A percentile compares a stretch with the other conserved stretches of the same genome.
phyloP scores from a whole-genome alignment of 2,888 invertebrate genomes.

The Standfussiana lucernea region DNA sequence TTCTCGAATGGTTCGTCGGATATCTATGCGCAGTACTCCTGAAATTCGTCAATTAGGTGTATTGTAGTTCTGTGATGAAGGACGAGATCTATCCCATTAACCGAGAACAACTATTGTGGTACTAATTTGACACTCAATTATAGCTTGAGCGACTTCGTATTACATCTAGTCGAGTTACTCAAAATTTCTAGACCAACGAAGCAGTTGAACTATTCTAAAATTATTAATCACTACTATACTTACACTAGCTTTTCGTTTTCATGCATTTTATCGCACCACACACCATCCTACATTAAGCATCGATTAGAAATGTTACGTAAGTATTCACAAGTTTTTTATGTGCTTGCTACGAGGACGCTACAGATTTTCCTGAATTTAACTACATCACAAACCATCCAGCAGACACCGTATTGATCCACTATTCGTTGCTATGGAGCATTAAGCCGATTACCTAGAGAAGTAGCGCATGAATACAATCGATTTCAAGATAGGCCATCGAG shows the following conservation, averaged over 20 bases:
- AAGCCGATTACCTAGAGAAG: slow-evolving; percentile 5
- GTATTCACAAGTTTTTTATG: not conserved
- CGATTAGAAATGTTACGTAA: not conserved
- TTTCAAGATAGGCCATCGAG: not conserved
- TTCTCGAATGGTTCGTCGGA: not conserved
- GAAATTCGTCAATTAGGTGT: not conserved
- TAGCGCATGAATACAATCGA: not conserved
- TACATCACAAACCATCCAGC: not conserved
- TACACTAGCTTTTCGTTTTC: not conserved
- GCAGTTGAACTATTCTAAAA: not conserved
- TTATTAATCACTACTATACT: too few relatives aligned
- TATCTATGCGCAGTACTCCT: not conserved
- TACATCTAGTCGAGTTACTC: not conserved
- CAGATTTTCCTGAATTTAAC: slow-evolving; percentile 14
- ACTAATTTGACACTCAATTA: not conserved
- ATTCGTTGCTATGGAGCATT: slow-evolving; percentile 29
- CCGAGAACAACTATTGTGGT: not conserved
- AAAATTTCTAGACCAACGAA: not conserved
- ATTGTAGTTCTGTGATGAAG: not conserved
- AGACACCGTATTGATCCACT: slow-evolving; percentile 26
- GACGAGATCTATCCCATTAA: not conserved
- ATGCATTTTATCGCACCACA: slow-evolving; percentile 1
- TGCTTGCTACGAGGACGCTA: slow-evolving; percentile 38
- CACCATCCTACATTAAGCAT: not conserved
- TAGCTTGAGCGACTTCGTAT: not conserved